Evolutionary conservation across 92 coral and sea anemone species (phyloP).

Genomic region (Zoanthus sociatus): DNA sequence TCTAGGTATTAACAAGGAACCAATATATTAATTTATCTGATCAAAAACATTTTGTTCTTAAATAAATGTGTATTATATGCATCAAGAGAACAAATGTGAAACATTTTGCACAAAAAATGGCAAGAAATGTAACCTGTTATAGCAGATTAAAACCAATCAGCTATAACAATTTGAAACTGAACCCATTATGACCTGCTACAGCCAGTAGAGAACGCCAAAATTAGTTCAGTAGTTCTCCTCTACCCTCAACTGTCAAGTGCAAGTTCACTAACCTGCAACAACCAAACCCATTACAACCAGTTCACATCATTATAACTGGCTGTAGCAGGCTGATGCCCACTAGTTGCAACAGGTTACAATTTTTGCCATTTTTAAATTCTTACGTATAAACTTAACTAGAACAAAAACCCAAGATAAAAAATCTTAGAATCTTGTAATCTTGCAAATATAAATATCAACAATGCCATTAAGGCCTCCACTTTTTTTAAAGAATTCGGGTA

Average conservation of each 20-base stretch:
- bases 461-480: not conserved
- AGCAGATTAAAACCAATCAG: conserved; percentile 7
- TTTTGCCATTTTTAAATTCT: conserved; percentile 11
- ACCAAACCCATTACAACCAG: conserved; percentile 3
- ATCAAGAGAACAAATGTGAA: conserved; percentile 1
- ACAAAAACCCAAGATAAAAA: conserved; percentile 8
- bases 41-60: conserved; percentile 8
- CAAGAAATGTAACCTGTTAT: conserved; percentile 8
- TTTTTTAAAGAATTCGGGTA: conserved; percentile 2
- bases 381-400: not conserved
- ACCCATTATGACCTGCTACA: conserved; percentile 7
- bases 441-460: conserved; percentile 8
- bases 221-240: conserved; percentile 2
- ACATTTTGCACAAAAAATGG: conserved; percentile 8
- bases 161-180: not conserved
- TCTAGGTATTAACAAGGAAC: not conserved
- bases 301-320: conserved; percentile 8
- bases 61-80: not conserved
- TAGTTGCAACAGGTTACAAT: conserved; percentile 10
- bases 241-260: conserved; percentile 12
- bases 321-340: conserved; percentile 8
- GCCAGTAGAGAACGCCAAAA: not conserved
- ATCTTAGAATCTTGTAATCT: conserved; percentile 11
- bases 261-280: conserved; percentile 5
- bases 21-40: not conserved